phyloP scores from a whole-genome alignment of 2,113 vertebrate species.

The Zosterops hypoxanthus region DNA sequence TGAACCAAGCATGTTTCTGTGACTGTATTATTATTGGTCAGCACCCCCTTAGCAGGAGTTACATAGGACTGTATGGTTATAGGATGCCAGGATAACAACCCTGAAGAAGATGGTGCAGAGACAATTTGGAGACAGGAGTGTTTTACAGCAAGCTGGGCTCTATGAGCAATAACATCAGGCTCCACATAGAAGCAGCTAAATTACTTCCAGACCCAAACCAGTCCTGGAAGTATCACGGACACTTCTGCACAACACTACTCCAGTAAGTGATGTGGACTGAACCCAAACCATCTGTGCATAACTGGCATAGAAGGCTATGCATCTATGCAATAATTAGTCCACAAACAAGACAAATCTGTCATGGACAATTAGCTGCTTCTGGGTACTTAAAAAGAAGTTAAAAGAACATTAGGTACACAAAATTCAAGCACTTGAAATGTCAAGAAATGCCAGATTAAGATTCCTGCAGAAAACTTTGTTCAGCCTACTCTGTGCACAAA shows the following conservation, averaged over 20 bases:
- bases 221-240: background rate
- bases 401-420: background rate
- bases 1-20: background rate
- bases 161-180: background rate
- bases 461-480: background rate
- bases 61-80: background rate
- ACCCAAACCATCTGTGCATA: conserved; percentile 13
- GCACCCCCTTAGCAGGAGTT: background rate
- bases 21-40: background rate
- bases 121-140: background rate
- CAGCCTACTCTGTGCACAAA: background rate
- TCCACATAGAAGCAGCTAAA: background rate
- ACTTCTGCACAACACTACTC: background rate
- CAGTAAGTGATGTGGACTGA: background rate
- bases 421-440: background rate
- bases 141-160: background rate
- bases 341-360: background rate
- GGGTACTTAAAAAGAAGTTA: background rate
- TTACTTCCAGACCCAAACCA: conserved; percentile 1
- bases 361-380: background rate
- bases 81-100: background rate
- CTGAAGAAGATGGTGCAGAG: background rate
- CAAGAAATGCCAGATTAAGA: background rate
- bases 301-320: background rate
- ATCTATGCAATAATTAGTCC: background rate